A percentile compares a stretch with the other conserved stretches of the same genome.
Conservation (phyloP, 2,113 vertebrate genomes). For the Boleophthalmus pectinirostris region DNA sequence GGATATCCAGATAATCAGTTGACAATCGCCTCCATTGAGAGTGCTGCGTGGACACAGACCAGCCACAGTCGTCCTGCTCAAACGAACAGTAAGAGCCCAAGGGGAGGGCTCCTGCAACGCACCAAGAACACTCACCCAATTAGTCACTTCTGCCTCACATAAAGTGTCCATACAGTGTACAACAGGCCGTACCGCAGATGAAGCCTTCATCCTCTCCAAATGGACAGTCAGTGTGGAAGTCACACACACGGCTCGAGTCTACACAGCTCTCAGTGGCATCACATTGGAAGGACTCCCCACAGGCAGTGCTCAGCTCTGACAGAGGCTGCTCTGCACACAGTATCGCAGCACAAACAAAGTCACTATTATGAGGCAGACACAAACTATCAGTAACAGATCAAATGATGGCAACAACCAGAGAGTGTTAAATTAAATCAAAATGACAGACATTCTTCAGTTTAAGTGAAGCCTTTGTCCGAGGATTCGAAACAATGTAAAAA, state of each 20-base stretch:
- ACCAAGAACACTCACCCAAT: slow-evolving; percentile 19
- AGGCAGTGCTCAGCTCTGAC: slow-evolving; percentile 27
- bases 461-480: not conserved
- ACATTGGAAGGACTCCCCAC: slow-evolving; percentile 76
- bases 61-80: slow-evolving; percentile 82
- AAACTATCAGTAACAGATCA: not conserved
- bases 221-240: slow-evolving; percentile 83
- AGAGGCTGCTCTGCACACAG: slow-evolving; percentile 52
- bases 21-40: slow-evolving; percentile 62
- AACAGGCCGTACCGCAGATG: slow-evolving; percentile 79
- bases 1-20: slow-evolving; percentile 52
- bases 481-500: too few relatives aligned
- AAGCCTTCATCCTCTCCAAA: slow-evolving; percentile 76
- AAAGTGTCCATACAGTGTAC: not conserved
- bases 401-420: not conserved
- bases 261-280: slow-evolving; percentile 74
- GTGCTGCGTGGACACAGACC: slow-evolving; percentile 75
- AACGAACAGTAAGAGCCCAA: slow-evolving; percentile 85
- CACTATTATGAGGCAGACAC: not conserved
- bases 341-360: slow-evolving; percentile 14
- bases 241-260: slow-evolving; percentile 78
- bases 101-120: slow-evolving; percentile 75
- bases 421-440: not conserved
- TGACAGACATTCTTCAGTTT: not conserved
- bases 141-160: not conserved